Conservation (phyloP, 2,113 vertebrate species). For the Chelonoidis abingdonii region DNA sequence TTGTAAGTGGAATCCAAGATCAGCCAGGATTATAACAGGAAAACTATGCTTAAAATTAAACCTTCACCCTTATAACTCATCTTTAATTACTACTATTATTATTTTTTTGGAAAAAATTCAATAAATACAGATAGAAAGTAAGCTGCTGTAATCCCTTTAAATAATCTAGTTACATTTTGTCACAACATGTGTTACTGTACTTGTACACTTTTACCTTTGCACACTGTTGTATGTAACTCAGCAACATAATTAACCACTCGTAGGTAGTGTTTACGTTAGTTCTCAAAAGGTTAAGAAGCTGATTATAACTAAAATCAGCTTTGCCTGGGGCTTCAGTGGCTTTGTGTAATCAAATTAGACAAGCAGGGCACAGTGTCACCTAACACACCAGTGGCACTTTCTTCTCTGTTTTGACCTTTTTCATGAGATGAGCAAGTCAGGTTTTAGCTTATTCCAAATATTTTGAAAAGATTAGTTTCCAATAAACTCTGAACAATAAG, state of each 20-base stretch:
- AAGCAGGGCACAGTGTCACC: constrained; percentile 85
- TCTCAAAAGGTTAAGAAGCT: constrained; percentile 89
- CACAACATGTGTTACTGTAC: constrained; percentile 67
- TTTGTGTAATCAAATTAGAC: constrained; percentile 88
- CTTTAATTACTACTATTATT: not conserved
- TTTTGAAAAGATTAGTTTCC: constrained; percentile 71
- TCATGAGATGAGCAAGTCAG: constrained; percentile 67
- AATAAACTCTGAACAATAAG: constrained; percentile 57
- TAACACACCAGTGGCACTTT: constrained; percentile 83
- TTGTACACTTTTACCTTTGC: constrained; percentile 78
- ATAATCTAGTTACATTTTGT: constrained; percentile 75
- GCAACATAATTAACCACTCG: constrained; percentile 81
- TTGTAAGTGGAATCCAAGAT: not conserved
- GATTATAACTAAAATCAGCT: constrained; percentile 88
- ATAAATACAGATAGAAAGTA: not conserved
- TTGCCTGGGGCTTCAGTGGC: constrained; percentile 81
- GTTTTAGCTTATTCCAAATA: constrained; percentile 74
- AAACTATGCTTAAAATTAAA: not conserved
- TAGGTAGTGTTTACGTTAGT: constrained; percentile 84
- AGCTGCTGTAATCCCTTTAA: constrained; percentile 58
- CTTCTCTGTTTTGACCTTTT: constrained; percentile 77
- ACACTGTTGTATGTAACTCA: constrained; percentile 71
- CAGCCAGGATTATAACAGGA: not conserved
- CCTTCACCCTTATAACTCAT: not conserved
- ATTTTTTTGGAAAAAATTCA: constrained; percentile 30